Base-by-base conservation (phyloP, 53 echinoderm and acorn worm species). In the Antedon mediterranea region DNA sequence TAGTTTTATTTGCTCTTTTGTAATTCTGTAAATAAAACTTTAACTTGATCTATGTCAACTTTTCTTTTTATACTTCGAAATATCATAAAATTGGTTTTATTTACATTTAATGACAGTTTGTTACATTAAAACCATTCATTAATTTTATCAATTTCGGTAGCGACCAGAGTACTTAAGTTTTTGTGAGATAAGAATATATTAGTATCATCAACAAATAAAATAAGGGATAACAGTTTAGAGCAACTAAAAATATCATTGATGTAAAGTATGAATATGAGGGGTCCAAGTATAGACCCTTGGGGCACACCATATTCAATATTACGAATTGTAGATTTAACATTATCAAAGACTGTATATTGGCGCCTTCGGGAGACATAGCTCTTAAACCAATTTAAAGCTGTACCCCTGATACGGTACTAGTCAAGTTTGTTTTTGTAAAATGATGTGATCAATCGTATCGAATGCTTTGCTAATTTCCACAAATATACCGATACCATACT, bases 281-380 rank as follows among this genome's bases (percentile, higher is more conserved):
- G 76, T 76, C 76, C 76, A 7, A 76, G 76, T 26, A 33, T 76
- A 26, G 76, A 76, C 11, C 76, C 34, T 18, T 76, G 75, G 26
- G 76, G 76, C 34, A 33, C 76, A 31, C 76, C 76, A 28, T 34
- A 76, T 26, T 32, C 28, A 28, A 76, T 34, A 33, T 7, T 30
- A 15, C 34, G 18, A 11, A 34, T 18, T 33, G 13, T 33, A 5
- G 76, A 76, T 33, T 32, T 32, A 31, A n/a, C 34, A 23, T 34
- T 34, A 14, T 33, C 76, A 0, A 33, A 33, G 33, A 28, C 28
- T 28, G 34, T 34, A 0, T 33, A 20, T 32, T 76, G 34, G 15
- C 26, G 18, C 33, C 34, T 32, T 5, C 34, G 28, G 28, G 26
- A 28, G 34, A 76, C 8, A 33, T 76, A 76, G 34, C 76, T 76